Evolutionary conservation across 2,888 invertebrate species (phyloP).

Genomic region (Hetaerina titia): DNA sequence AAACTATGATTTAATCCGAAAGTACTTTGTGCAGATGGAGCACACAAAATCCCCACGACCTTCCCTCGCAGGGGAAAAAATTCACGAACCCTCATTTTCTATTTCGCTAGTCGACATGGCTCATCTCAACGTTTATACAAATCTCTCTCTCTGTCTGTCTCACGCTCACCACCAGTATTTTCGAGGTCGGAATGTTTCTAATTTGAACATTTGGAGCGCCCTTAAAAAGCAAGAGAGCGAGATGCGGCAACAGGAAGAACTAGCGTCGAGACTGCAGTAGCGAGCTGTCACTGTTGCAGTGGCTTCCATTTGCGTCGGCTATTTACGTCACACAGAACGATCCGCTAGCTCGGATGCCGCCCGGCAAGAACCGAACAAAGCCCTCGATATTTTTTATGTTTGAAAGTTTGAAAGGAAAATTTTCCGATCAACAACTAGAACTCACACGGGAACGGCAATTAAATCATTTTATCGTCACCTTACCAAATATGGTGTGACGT

Average conservation of each 20-base stretch:
- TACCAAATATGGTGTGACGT: too few relatives aligned
- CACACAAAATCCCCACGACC: neutral
- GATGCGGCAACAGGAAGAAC: neutral
- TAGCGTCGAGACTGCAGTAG: neutral
- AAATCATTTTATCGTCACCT: too few relatives aligned
- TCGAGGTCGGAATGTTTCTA: neutral
- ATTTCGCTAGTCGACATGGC: neutral
- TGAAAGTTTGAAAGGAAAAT: too few relatives aligned
- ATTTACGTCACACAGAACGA: neutral
- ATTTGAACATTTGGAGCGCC: neutral
- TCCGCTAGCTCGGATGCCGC: neutral
- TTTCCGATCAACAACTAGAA: too few relatives aligned
- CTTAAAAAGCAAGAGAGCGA: neutral
- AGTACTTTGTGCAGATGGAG: neutral
- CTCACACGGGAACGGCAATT: too few relatives aligned
- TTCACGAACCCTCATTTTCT: too few relatives aligned
- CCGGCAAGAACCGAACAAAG: neutral
- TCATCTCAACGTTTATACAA: neutral
- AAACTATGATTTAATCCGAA: neutral
- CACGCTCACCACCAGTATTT: too few relatives aligned
- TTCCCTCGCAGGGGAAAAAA: neutral
- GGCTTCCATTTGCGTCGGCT: neutral
- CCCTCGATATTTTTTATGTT: too few relatives aligned
- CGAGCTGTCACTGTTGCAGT: constrained; percentile 4
- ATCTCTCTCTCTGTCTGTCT: too few relatives aligned